Base-by-base conservation (phyloP, 2,888 invertebrate genomes). In the Hemistola chrysoprasaria region DNA sequence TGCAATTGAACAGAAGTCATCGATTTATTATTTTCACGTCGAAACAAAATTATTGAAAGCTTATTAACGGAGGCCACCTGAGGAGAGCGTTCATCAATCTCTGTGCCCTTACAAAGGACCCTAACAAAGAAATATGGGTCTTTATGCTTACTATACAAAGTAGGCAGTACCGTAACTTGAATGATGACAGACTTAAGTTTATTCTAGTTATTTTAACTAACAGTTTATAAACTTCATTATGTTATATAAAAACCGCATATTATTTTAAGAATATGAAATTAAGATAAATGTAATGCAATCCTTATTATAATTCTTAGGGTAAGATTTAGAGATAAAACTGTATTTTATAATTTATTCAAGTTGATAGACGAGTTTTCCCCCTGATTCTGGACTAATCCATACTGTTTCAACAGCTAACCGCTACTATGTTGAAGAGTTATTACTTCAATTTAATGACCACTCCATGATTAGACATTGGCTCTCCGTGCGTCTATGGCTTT, bases 391-490 rank as follows among this genome's bases (percentile, higher is more conserved):
- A 23, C 6, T 8, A 8, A 3, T 34, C 79, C 81, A 81, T 6
- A 44, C 43, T 44, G 43, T 10, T 8, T 39, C 26, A 16, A 16
- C 29, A n/a, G 26, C 3, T 3, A 10, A 9, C 65, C 41, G 57
- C 55, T 59, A 88, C 87, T 87, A 87, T 85, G 87, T 88, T 75
- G 72, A 54, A 68, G 76, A 79, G 74, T 84, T 85, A 87, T 79
- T 78, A 72, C 84, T 78, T 77, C 67, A 69, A 74, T 85, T 87
- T 87, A 85, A 87, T 83, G 82, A 74, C 75, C 69, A 55, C 58
- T 41, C 50, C 67, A 72, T 87, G 85, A 85, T 88, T 86, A 87
- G 84, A 83, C 78, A 79, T 70, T 75, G 67, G 71, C 71, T 78
- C 66, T 70, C 63, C 65, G 45, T 61, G 56, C 65, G 63, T 71